phyloP scores from a whole-genome alignment of 2,888 invertebrate genomes.

The Tortrix viridana region DNA sequence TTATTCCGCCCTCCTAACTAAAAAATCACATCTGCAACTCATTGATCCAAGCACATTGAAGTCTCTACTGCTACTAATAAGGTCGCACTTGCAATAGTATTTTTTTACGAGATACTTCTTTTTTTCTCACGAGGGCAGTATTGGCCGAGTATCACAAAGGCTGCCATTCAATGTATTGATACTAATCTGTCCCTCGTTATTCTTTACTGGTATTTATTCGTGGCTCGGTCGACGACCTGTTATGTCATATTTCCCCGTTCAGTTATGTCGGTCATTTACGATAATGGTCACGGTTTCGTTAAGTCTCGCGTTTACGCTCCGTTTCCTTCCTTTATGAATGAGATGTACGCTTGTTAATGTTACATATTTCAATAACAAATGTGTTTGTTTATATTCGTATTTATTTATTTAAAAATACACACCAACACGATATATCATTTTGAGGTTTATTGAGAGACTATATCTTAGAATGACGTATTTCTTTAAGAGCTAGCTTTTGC shows the following conservation, averaged over 20 bases:
- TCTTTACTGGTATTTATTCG: conserved; percentile 33
- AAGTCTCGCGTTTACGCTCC: conserved; percentile 30
- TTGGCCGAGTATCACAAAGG: conserved; percentile 35
- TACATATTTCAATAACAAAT: not conserved
- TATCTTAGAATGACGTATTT: no score
- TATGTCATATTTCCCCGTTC: conserved; percentile 37
- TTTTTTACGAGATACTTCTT: no score
- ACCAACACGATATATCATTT: no score
- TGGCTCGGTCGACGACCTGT: conserved; percentile 27
- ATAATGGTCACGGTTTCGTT: conserved; percentile 35
- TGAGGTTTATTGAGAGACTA: no score
- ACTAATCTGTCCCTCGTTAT: conserved; percentile 44
- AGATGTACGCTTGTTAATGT: not conserved
- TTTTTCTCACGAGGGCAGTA: no score
- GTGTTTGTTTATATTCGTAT: not conserved
- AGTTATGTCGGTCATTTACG: conserved; percentile 34
- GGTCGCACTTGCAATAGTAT: no score
- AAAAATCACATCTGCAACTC: no score
- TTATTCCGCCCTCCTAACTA: not conserved
- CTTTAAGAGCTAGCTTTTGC: no score
- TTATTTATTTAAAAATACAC: no score
- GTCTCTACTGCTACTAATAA: no score
- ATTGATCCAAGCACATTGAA: no score
- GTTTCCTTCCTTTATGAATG: conserved; percentile 32
- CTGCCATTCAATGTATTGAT: conserved; percentile 47